These are phyloP conservation scores for Ellobium chinense DNA, from an alignment of 2,888 invertebrate species.

Conservation along the genomic window DNA sequence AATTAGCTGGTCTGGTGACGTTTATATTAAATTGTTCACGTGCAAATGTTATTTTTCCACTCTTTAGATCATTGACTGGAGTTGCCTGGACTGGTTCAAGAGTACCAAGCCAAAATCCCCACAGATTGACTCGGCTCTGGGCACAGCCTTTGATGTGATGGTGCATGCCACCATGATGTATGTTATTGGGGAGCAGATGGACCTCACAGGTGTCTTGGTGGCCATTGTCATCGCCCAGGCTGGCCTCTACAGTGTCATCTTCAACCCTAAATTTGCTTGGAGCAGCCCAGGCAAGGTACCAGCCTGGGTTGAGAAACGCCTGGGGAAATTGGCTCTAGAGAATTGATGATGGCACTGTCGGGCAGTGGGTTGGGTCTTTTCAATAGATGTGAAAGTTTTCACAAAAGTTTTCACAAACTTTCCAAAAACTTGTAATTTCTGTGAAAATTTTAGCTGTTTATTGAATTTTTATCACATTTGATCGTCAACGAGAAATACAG, in stretches of 20 bases:
- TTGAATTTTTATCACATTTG: no score
- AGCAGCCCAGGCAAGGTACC: conserved; percentile 62
- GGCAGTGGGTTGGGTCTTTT: no score
- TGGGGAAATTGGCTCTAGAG: conserved; percentile 21
- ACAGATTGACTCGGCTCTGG: conserved; percentile 66
- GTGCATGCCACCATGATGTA: conserved; percentile 67
- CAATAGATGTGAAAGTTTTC: no score
- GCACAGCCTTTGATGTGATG: conserved; percentile 68
- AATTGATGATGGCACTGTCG: background rate
- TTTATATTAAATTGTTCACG: no score
- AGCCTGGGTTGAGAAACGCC: conserved; percentile 65
- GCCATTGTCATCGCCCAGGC: conserved; percentile 55
- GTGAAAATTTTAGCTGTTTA: no score
- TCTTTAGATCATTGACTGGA: conserved; percentile 73
- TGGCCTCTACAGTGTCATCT: conserved; percentile 56
- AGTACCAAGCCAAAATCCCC: conserved; percentile 54
- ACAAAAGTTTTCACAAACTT: no score
- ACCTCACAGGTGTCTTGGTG: conserved; percentile 57
- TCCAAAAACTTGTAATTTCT: no score
- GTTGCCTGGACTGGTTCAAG: conserved; percentile 69
- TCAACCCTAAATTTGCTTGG: conserved; percentile 69
- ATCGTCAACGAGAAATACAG: no score
- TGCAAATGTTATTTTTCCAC: no score
- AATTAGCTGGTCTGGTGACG: no score
- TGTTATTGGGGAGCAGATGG: conserved; percentile 57